These are phyloP conservation scores for Lomographa bimaculata DNA, from an alignment of 2,888 invertebrate species.

Conservation along the genomic window DNA sequence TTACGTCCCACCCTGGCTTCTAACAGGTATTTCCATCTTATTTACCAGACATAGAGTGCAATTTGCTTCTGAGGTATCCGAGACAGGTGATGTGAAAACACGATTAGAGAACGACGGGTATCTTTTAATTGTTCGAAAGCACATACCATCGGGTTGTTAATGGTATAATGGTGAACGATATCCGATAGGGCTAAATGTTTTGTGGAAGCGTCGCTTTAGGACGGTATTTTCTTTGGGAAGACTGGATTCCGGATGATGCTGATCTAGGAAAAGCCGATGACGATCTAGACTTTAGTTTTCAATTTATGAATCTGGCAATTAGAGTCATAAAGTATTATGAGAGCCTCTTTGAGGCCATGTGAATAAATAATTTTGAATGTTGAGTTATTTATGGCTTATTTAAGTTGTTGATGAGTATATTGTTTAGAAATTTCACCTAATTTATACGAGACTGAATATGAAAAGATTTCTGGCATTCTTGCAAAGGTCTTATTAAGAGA, in stretches of 20 bases:
- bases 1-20: conserved; percentile 16
- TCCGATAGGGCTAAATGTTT: conserved; percentile 22
- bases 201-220: conserved; percentile 18
- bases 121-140: conserved; percentile 75
- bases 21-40: conserved; percentile 17
- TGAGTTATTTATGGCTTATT: too few relatives aligned
- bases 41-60: conserved; percentile 25
- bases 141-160: conserved; percentile 44
- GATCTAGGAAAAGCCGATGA: too few relatives aligned
- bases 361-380: too few relatives aligned
- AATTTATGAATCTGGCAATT: too few relatives aligned
- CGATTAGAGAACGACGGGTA: conserved; percentile 51
- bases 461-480: too few relatives aligned
- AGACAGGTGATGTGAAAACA: conserved; percentile 46
- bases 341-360: too few relatives aligned
- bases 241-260: conserved; percentile 11
- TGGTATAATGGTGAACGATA: conserved; percentile 25
- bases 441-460: too few relatives aligned
- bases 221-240: conserved; percentile 12
- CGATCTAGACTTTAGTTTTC: too few relatives aligned
- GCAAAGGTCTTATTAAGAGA: too few relatives aligned
- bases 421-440: too few relatives aligned
- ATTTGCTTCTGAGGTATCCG: conserved; percentile 25
- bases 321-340: too few relatives aligned
- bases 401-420: too few relatives aligned